Percentiles rank a stretch among this genome's conserved stretches.
phyloP scores from a whole-genome alignment of 2,797 vertebrate species.

The Urocyon cinereoargenteus region DNA sequence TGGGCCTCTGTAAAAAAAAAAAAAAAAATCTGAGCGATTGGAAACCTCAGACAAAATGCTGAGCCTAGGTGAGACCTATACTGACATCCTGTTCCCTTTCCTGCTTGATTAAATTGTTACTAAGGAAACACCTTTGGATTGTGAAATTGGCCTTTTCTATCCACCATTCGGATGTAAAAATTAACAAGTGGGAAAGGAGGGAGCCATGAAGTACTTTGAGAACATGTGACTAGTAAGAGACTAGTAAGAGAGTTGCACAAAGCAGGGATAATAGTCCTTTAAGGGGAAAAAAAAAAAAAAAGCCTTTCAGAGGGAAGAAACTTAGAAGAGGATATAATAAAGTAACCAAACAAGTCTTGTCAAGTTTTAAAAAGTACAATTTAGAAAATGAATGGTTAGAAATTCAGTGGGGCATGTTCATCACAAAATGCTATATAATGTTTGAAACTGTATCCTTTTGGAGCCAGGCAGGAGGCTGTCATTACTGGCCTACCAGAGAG shows the following conservation, averaged over 20 bases:
- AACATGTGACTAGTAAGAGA: neutral
- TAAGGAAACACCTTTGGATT: neutral
- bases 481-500: neutral
- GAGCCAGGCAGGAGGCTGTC: neutral
- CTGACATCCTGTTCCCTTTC: neutral
- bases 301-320: slow-evolving; percentile 41
- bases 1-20: neutral
- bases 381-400: slow-evolving; percentile 74
- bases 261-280: slow-evolving; percentile 20
- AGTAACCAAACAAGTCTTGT: slow-evolving; percentile 66
- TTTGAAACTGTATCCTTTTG: slow-evolving; percentile 25
- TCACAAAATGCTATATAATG: neutral
- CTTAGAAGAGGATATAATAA: slow-evolving; percentile 50
- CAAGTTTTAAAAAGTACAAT: slow-evolving; percentile 70
- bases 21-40: neutral
- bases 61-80: neutral
- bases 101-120: neutral
- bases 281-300: neutral
- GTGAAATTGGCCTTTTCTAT: neutral
- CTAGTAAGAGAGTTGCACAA: neutral
- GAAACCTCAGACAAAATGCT: neutral
- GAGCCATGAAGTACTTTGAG: neutral
- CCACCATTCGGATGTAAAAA: neutral
- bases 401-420: slow-evolving; percentile 64
- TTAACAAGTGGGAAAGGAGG: neutral